Conservation (phyloP, 2,888 invertebrate species). For the Heliconius cydno region DNA sequence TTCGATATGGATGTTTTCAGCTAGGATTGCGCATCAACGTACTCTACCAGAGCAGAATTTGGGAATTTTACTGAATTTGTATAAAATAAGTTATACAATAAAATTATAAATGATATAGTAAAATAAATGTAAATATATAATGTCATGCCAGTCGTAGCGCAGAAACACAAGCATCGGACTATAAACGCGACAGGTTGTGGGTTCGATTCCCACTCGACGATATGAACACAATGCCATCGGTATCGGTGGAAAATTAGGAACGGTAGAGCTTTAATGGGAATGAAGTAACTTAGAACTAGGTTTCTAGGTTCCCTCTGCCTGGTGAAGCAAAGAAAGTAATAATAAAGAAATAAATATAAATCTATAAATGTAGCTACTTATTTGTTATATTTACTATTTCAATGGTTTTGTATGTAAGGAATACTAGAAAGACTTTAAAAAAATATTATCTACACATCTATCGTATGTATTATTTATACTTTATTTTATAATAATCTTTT, state of each 20-base stretch:
- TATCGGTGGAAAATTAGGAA: no score
- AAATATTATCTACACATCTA: not conserved
- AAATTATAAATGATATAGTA: not conserved
- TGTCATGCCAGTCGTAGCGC: no score
- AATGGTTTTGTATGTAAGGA: not conserved
- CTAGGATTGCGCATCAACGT: slow-evolving; percentile 1
- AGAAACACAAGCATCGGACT: no score
- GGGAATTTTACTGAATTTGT: not conserved
- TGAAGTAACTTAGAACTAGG: no score
- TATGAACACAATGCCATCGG: no score
- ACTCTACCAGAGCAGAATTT: not conserved
- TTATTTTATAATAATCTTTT: not conserved
- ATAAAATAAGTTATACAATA: not conserved
- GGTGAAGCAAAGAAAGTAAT: no score
- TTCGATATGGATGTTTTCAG: slow-evolving; percentile 19
- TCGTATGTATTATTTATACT: not conserved
- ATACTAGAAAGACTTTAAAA: not conserved
- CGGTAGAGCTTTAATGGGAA: no score
- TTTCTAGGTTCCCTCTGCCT: no score
- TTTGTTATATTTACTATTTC: not conserved
- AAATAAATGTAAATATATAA: no score
- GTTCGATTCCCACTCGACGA: no score
- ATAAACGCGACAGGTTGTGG: no score
- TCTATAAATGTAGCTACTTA: not conserved
- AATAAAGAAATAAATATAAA: rapidly evolving